These are phyloP conservation scores for Oeneis ivallda DNA, from an alignment of 2,888 invertebrate species.

Conservation along the genomic window DNA sequence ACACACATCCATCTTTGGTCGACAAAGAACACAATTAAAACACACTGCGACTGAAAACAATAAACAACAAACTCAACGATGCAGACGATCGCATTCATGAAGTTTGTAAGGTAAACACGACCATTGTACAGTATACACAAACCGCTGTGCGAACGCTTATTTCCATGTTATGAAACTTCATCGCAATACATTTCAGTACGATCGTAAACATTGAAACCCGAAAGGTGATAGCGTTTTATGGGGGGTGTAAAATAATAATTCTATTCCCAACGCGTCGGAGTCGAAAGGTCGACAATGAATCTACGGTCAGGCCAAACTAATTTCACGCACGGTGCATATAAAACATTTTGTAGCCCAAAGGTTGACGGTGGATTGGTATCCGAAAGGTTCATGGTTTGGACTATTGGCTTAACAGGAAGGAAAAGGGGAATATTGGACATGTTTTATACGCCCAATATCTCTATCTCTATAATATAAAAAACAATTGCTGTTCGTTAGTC, in stretches of 20 bases:
- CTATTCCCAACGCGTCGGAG: background rate
- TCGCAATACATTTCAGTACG: slow-evolving; percentile 4
- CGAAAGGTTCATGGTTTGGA: background rate
- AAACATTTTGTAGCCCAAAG: background rate
- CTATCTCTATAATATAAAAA: too few relatives aligned
- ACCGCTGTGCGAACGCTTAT: background rate
- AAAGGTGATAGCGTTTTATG: slow-evolving; percentile 19
- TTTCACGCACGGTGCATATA: background rate
- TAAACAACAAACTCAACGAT: background rate
- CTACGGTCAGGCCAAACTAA: background rate
- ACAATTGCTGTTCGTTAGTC: too few relatives aligned
- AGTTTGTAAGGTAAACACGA: background rate
- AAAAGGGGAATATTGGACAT: too few relatives aligned
- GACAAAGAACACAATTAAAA: background rate
- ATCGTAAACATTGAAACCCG: slow-evolving; percentile 17
- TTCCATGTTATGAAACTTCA: slow-evolving; percentile 7
- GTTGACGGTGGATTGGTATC: background rate
- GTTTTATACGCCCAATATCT: too few relatives aligned
- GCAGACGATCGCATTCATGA: background rate
- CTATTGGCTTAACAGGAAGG: too few relatives aligned
- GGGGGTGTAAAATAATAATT: slow-evolving; percentile 4
- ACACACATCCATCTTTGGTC: background rate
- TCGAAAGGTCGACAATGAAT: background rate
- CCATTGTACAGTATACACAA: slow-evolving; percentile 6
- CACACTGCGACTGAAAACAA: background rate